Evolutionary conservation across 2,113 vertebrate species (phyloP).

Genomic region (Arizona elegans): DNA sequence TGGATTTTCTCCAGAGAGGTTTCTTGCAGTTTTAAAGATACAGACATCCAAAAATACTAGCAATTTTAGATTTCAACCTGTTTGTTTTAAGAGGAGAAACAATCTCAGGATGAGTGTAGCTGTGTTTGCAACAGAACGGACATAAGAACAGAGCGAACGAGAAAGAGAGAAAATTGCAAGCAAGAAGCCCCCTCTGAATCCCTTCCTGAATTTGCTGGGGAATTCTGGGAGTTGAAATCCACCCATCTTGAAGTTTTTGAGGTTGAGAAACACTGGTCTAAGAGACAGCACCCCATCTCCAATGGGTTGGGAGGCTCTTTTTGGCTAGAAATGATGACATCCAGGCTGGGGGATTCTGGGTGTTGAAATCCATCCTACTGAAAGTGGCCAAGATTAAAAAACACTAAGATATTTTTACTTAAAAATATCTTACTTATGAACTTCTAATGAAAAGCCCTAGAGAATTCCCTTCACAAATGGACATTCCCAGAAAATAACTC

Average conservation of each 20-base stretch:
- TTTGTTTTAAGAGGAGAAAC: neutral
- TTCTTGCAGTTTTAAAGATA: conserved; percentile 15
- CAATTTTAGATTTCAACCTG: neutral
- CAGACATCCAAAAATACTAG: neutral
- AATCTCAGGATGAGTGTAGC: neutral
- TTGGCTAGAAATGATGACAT: neutral
- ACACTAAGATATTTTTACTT: neutral
- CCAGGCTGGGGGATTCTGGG: neutral
- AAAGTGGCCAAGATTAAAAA: neutral
- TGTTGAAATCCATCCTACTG: neutral
- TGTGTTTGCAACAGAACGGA: neutral
- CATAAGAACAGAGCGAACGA: neutral
- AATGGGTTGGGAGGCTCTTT: neutral
- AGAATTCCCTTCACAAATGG: neutral
- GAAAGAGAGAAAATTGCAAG: neutral
- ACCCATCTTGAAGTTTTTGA: neutral
- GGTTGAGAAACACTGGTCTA: neutral
- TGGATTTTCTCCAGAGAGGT: neutral
- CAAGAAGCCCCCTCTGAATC: neutral
- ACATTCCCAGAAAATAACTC: neutral
- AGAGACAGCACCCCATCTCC: neutral
- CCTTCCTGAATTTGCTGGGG: neutral
- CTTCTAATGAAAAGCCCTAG: neutral
- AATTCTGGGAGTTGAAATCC: neutral
- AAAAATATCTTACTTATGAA: neutral